A percentile compares a stretch with the other conserved stretches of the same genome.
Conservation (phyloP, 2,797 vertebrate species). For the Apogon hyalosoma region DNA sequence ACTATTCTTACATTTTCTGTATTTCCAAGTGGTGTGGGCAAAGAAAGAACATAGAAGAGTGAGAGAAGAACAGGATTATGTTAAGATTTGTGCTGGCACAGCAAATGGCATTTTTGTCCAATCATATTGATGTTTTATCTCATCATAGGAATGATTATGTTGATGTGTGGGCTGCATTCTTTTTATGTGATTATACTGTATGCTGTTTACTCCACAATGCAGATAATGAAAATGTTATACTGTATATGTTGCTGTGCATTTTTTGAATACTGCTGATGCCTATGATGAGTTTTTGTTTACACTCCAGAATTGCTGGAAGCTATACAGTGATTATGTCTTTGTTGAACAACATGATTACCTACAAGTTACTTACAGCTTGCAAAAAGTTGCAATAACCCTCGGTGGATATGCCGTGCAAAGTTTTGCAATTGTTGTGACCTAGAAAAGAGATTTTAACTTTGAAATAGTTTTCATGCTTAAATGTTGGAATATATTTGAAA, state of each 20-base stretch:
- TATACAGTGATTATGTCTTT: constrained; percentile 5
- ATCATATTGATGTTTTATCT: constrained; percentile 33
- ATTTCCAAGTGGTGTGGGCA: constrained; percentile 1
- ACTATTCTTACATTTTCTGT: background rate
- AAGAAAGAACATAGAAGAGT: constrained; percentile 25
- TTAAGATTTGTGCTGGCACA: constrained; percentile 4
- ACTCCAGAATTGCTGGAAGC: constrained; percentile 20
- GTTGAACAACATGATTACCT: constrained; percentile 20
- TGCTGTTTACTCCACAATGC: background rate
- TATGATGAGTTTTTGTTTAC: constrained; percentile 25
- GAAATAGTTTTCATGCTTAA: background rate
- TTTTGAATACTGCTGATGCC: constrained; percentile 11
- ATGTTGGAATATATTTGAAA: background rate
- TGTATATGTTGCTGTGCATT: constrained; percentile 6
- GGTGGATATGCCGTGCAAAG: background rate
- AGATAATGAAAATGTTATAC: constrained; percentile 24
- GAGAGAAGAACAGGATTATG: constrained; percentile 9
- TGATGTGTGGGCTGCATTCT: constrained; percentile 23
- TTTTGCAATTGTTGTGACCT: background rate
- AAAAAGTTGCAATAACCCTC: background rate
- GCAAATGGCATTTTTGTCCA: constrained; percentile 32
- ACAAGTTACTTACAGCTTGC: background rate
- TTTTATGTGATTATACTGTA: constrained; percentile 23
- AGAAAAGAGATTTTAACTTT: background rate
- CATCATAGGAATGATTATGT: constrained; percentile 45